A percentile compares a stretch with the other conserved stretches of the same genome.
phyloP scores from a whole-genome alignment of 2,797 vertebrate species.

The Hemitrygon akajei region DNA sequence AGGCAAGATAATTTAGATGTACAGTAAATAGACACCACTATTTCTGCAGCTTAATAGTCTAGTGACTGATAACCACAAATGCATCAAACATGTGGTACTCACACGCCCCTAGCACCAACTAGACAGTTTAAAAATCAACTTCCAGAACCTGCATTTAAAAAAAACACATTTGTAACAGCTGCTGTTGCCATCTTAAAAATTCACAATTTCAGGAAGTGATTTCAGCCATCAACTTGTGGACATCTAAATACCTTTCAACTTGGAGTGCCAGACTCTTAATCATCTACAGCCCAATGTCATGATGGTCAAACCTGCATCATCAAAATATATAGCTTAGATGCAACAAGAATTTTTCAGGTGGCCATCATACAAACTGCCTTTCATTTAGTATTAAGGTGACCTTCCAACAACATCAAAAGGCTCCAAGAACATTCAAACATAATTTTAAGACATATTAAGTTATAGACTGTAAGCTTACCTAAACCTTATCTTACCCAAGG shows the following conservation, averaged over 20 bases:
- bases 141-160: background rate
- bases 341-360: background rate
- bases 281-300: background rate
- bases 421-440: background rate
- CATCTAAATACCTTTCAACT: slow-evolving; percentile 32
- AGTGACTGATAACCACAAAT: slow-evolving; percentile 21
- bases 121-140: slow-evolving; percentile 10
- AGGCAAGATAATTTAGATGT: slow-evolving; percentile 27
- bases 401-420: background rate
- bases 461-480: background rate
- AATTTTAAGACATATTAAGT: no score
- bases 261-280: background rate
- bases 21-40: background rate
- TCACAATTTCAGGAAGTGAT: slow-evolving; percentile 32
- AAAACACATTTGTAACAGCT: slow-evolving; percentile 28
- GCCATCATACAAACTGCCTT: background rate
- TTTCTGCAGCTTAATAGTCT: background rate
- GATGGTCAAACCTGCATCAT: background rate
- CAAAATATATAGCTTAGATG: background rate
- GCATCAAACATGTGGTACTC: background rate
- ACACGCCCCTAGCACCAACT: background rate
- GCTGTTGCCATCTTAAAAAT: slow-evolving; percentile 26
- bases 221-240: slow-evolving; percentile 22
- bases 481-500: background rate
- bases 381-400: background rate